Base-by-base conservation (phyloP, 2,888 invertebrate genomes). In the Aleiodes testaceus region DNA sequence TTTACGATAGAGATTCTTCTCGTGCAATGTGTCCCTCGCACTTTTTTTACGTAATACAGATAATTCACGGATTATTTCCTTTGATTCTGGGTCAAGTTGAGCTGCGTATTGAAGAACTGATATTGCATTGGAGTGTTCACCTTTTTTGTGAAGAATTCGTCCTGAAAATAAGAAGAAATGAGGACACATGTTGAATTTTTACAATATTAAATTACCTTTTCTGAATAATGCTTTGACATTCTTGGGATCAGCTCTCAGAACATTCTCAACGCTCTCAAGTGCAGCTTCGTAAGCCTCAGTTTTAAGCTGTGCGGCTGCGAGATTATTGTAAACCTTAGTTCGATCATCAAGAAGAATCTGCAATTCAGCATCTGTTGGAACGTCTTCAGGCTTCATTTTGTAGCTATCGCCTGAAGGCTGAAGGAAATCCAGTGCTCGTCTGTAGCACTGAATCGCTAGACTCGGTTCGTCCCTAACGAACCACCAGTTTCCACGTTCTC, bases 221-320 rank as follows among this genome's bases (percentile, higher is more conserved):
- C 97, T 92, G 85, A 93, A 97, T 12, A 97, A 88, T 0, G 97
- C 97, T 87, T 98, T 98, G 0, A 96, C 93, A 89, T 98, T 97
- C 73, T 92, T 89, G 0, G 97, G 96, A 84, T 97, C 95, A 82
- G 94, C 93, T 74, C 92, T 90, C 12, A 97, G 88, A 1, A 97
- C 97, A 82, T 92, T 91, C 65, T 95, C 94, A 30, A 97, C 93
- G 7, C 96, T 95, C 87, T 92, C 91, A 22, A 97, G 89, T 5
- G 97, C 97, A 9, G 95, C 93, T 79, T 96, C 95, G 84, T 92
- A 95, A 7, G 95, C 94, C 69, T 94, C 93, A 47, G 95, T 93
- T 89, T 96, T 97, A 77, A 97, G 90, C 88, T 97, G 97, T 12
- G 97, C 95, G 75, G 96, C 95, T 12, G 97, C 97, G 90, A 97